Evolutionary conservation across 2,113 vertebrate species (phyloP).

Genomic region (Callorhinus ursinus): DNA sequence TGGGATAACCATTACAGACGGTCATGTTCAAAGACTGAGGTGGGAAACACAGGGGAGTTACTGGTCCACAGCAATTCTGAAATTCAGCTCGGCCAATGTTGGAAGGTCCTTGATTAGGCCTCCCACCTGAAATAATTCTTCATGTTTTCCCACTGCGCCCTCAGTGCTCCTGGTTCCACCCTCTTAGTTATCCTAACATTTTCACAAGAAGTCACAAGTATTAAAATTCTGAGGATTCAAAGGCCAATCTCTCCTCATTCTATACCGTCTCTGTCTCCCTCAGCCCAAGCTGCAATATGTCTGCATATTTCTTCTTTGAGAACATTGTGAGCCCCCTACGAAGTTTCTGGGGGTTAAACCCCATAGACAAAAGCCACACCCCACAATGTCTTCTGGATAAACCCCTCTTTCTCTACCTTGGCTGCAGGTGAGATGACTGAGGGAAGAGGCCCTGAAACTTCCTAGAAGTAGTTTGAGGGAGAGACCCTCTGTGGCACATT

Average conservation of each 20-base stretch:
- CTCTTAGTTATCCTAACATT: neutral
- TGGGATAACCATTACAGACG: neutral
- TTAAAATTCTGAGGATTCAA: slow-evolving; percentile 15
- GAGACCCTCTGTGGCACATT: neutral
- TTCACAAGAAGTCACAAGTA: neutral
- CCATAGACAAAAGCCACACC: neutral
- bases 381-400: neutral
- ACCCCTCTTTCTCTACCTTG: neutral
- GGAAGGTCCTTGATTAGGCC: neutral
- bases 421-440: neutral
- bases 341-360: neutral
- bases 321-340: neutral
- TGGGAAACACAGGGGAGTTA: neutral
- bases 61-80: neutral
- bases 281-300: neutral
- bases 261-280: neutral
- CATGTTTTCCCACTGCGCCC: neutral
- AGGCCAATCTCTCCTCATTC: neutral
- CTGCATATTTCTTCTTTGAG: neutral
- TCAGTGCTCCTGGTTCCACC: neutral
- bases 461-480: neutral
- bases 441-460: neutral
- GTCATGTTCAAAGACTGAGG: neutral
- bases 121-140: neutral
- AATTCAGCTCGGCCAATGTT: neutral